Evolutionary conservation across 2,888 invertebrate species (phyloP).

Genomic region (Hofmannophila pseudospretella): DNA sequence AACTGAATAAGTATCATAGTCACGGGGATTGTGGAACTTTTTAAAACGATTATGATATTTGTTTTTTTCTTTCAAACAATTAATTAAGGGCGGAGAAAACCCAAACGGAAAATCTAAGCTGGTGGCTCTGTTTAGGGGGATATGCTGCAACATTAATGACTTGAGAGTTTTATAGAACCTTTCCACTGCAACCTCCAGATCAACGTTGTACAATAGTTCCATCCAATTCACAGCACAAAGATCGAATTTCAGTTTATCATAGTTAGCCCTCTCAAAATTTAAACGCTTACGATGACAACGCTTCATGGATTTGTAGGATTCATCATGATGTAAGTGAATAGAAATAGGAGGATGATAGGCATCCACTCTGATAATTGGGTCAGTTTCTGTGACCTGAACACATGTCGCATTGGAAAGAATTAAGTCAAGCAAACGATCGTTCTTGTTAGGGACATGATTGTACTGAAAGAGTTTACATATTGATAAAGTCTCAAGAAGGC

Average conservation of each 20-base stretch:
- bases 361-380: conserved; percentile 6
- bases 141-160: conserved; percentile 5
- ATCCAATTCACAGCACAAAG: conserved; percentile 1
- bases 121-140: too few relatives aligned
- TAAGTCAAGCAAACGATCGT: conserved; percentile 7
- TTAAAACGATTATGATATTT: conserved; percentile 11
- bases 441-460: conserved; percentile 6
- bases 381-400: background rate
- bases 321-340: background rate
- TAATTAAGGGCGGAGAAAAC: conserved; percentile 6
- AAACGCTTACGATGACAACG: conserved; percentile 1
- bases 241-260: conserved; percentile 1
- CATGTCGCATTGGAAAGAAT: conserved; percentile 4
- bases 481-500: too few relatives aligned
- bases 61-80: conserved; percentile 10
- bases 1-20: conserved; percentile 11
- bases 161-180: background rate
- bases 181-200: conserved; percentile 3
- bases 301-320: background rate
- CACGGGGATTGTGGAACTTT: conserved; percentile 10
- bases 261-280: conserved; percentile 9
- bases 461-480: conserved; percentile 5
- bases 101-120: conserved; percentile 12
- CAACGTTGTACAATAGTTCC: conserved; percentile 1
- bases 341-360: conserved; percentile 6